phyloP scores from a whole-genome alignment of 2,888 invertebrate species.

The Volucella bombylans region DNA sequence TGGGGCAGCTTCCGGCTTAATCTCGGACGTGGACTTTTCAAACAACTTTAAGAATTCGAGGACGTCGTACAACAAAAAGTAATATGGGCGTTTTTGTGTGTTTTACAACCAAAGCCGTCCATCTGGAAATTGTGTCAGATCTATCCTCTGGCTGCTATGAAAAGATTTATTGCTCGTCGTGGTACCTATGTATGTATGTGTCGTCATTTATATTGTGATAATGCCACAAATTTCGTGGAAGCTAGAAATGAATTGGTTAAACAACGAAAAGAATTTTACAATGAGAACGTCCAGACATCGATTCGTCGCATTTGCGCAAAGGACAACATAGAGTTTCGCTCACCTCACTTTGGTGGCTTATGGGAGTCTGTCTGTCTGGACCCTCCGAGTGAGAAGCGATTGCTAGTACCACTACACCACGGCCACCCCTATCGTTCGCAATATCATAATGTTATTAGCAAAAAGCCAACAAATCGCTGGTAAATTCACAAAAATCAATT shows the following conservation, averaged over 20 bases:
- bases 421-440: too few relatives aligned
- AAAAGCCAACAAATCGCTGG: too few relatives aligned
- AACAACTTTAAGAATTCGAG: conserved; percentile 6
- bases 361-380: too few relatives aligned
- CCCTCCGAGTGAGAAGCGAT: too few relatives aligned
- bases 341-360: not conserved
- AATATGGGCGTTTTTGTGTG: conserved; percentile 6
- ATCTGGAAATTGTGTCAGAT: conserved; percentile 62
- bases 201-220: not conserved
- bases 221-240: not conserved
- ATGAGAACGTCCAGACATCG: not conserved
- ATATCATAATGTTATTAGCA: too few relatives aligned
- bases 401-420: too few relatives aligned
- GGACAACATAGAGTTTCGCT: not conserved
- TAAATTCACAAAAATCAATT: too few relatives aligned
- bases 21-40: conserved; percentile 41
- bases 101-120: conserved; percentile 54
- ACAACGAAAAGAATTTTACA: not conserved
- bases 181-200: too few relatives aligned
- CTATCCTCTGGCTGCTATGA: not conserved
- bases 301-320: too few relatives aligned
- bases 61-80: conserved; percentile 1
- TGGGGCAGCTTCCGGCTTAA: conserved; percentile 53
- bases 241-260: not conserved
- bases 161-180: not conserved